Percentiles rank a stretch among this genome's conserved stretches.
Conservation (phyloP, 37 sponge, comb jelly and placozoan genomes). For the Trichoplax adhaerens region DNA sequence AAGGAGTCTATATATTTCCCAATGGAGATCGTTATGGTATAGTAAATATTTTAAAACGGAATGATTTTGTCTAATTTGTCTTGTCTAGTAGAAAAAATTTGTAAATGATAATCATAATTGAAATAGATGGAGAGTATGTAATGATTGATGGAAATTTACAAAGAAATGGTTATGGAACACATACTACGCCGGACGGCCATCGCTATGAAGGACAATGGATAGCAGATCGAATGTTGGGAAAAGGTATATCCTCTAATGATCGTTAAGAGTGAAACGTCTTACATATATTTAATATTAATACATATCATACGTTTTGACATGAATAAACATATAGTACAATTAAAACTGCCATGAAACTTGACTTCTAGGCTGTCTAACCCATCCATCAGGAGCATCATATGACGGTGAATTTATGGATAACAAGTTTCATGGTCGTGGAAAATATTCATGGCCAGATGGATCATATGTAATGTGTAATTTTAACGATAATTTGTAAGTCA, state of each 20-base stretch:
- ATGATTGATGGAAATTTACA: slow-evolving; percentile 16
- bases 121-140: slow-evolving; percentile 34
- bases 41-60: not conserved
- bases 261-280: no score
- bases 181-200: slow-evolving; percentile 20
- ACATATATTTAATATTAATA: no score
- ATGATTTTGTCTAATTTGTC: not conserved
- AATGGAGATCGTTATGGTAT: slow-evolving; percentile 59
- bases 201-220: slow-evolving; percentile 39
- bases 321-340: no score
- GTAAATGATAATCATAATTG: not conserved
- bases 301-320: no score
- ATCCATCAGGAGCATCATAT: slow-evolving; percentile 17
- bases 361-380: not conserved
- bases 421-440: slow-evolving; percentile 39
- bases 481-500: slow-evolving; percentile 27
- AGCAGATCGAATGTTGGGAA: slow-evolving; percentile 29
- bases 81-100: not conserved
- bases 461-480: slow-evolving; percentile 29
- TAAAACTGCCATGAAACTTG: no score
- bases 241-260: no score
- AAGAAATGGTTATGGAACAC: slow-evolving; percentile 35
- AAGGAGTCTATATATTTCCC: slow-evolving; percentile 35
- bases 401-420: slow-evolving; percentile 36
- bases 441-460: slow-evolving; percentile 40